Evolutionary conservation across 2,888 invertebrate species (phyloP).

Genomic region (Acleris laterana): DNA sequence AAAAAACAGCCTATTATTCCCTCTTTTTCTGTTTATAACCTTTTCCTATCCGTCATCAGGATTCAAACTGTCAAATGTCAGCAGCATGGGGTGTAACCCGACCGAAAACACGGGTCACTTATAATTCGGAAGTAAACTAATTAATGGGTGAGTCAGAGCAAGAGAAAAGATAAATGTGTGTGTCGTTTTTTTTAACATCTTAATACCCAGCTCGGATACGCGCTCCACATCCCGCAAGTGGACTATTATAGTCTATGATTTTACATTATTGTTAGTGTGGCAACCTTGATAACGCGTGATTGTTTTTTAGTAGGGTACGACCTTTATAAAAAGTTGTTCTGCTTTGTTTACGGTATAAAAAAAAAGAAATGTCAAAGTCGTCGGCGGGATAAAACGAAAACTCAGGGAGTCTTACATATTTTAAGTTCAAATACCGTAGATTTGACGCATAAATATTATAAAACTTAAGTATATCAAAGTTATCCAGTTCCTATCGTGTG

Average conservation of each 20-base stretch:
- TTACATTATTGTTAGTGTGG: neutral
- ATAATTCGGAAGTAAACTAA: neutral
- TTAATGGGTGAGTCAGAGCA: neutral
- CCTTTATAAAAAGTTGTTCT: neutral
- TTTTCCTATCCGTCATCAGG: conserved; percentile 84
- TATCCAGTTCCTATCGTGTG: neutral
- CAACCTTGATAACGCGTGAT: neutral
- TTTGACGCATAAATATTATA: neutral
- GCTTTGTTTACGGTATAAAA: conserved; percentile 7
- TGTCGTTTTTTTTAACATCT: conserved; percentile 3
- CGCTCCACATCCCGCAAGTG: neutral
- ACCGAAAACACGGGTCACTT: neutral
- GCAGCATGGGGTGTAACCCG: conserved; percentile 60
- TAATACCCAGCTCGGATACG: conserved; percentile 12
- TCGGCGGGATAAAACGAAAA: conserved; percentile 35
- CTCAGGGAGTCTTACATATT: conserved; percentile 7
- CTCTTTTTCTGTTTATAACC: conserved; percentile 81
- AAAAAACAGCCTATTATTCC: conserved; percentile 71
- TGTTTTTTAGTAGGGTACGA: neutral
- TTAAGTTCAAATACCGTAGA: conserved; percentile 7
- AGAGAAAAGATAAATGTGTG: neutral
- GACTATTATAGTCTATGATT: neutral
- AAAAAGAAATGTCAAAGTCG: conserved; percentile 11
- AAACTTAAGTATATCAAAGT: neutral
- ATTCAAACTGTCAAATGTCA: conserved; percentile 81